phyloP scores from a whole-genome alignment of 2,888 invertebrate genomes.

The Tethea ocularis region DNA sequence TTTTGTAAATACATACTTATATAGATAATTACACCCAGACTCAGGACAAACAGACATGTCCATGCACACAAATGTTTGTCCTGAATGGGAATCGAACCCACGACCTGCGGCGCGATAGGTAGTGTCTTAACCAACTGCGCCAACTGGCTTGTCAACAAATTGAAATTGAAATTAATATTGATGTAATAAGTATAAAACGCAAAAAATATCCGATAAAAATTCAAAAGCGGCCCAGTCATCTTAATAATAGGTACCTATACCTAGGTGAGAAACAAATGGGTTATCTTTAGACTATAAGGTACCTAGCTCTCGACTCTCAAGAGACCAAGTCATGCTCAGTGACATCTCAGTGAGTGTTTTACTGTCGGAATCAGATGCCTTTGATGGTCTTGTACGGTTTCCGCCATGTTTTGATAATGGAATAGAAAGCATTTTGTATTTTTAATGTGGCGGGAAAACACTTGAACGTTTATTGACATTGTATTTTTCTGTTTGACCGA shows the following conservation, averaged over 20 bases:
- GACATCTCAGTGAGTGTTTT: conserved; percentile 6
- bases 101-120: no score
- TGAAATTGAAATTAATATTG: no score
- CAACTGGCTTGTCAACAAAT: no score
- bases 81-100: no score
- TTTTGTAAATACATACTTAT: no score
- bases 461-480: background rate
- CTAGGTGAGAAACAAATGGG: background rate
- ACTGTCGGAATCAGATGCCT: background rate
- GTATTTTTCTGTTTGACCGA: background rate
- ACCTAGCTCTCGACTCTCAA: background rate
- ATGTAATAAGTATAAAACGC: no score
- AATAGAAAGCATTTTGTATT: conserved; percentile 5
- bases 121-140: no score
- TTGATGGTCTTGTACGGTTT: background rate
- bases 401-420: conserved; percentile 3
- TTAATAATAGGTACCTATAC: background rate
- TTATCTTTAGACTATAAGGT: background rate
- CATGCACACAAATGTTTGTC: no score
- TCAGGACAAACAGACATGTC: no score
- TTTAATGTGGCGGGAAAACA: background rate
- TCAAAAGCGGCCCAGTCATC: no score
- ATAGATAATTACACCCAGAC: no score
- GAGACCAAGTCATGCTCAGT: background rate
- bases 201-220: no score